Evolutionary conservation across 2,113 vertebrate species (phyloP), one percentile per base, ranked within the genome.

Genomic region (Tinamus guttatus): DNA sequence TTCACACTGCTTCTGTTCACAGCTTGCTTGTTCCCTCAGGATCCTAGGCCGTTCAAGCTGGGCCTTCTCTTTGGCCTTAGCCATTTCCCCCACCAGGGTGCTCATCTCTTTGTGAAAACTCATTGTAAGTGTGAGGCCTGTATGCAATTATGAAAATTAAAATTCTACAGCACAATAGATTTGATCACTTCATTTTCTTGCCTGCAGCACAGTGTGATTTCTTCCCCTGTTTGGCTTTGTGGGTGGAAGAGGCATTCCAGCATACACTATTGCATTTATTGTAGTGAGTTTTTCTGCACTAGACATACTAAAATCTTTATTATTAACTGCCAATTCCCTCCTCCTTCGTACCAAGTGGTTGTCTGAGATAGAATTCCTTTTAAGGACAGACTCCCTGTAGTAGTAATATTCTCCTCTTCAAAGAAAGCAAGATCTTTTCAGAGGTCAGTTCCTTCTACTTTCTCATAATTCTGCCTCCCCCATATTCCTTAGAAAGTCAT

Each of bases 261-360:
- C 69, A 58, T 58, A 90, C 47, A 14, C 62, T 92, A 86, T 75
- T 81, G 90, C 1, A 0, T 67, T 97, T 65, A 69, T 92, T 90
- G 94, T 86, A 92, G 25, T 45, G 77, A 97, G 92, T 93, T 94
- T 85, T 96, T 94, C 85, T 32, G 1, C 1, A 13, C 90, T 84
- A 32, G 85, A 93, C 85, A 64, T 92, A 96, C 93, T 93, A 95
- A 93, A 80, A 96, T 84, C 88, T 96, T 93, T 95, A 85, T 93
- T 95, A 94, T 94, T 96, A 95, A 95, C 88, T 97, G 92, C 92
- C 95, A 97, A 86, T 92, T 94, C 83, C 69, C 80, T 94, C 85
- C 94, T 93, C 92, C 93, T 58, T 85, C 77, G 12, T 81, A 89
- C 86, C 90, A 92, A 87, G 86, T 0, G 1, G 58, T 81, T 0